phyloP scores from a whole-genome alignment of 23 tunicate species.

The Styela plicata region DNA sequence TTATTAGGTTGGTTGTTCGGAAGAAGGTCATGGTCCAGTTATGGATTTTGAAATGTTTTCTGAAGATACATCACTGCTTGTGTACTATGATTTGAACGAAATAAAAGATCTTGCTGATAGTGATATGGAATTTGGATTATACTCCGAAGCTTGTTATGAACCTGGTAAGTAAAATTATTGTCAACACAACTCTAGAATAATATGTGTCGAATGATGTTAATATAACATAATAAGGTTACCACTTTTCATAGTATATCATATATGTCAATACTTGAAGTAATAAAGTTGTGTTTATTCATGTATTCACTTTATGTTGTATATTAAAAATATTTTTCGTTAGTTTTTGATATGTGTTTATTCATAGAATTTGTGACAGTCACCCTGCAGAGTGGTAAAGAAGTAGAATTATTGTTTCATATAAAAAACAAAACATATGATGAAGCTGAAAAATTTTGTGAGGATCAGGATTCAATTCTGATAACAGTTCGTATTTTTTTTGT shows the following conservation, averaged over 20 bases:
- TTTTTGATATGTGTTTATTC: neutral
- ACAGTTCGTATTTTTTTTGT: neutral
- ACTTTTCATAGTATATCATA: too few relatives aligned
- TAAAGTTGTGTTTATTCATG: too few relatives aligned
- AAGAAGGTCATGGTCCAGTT: conserved; percentile 26
- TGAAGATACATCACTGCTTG: neutral
- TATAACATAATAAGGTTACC: too few relatives aligned
- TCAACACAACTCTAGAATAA: too few relatives aligned
- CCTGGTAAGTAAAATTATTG: conserved; percentile 8
- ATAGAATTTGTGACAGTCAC: conserved; percentile 8
- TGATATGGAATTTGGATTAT: neutral
- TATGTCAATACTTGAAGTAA: too few relatives aligned
- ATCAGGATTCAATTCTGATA: conserved; percentile 7
- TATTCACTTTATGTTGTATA: too few relatives aligned
- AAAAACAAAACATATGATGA: conserved; percentile 18
- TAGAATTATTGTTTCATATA: conserved; percentile 16
- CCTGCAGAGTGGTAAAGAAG: neutral
- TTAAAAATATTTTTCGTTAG: neutral
- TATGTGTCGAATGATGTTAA: too few relatives aligned
- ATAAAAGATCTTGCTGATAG: conserved; percentile 6
- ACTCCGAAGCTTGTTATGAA: conserved; percentile 13
- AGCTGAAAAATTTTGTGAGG: conserved; percentile 19
- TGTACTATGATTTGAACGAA: neutral
- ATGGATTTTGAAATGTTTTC: conserved; percentile 7
- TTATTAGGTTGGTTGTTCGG: conserved; percentile 22